Evolutionary conservation across 2,113 vertebrate genomes (phyloP).

Genomic region (Gadus chalcogrammus): DNA sequence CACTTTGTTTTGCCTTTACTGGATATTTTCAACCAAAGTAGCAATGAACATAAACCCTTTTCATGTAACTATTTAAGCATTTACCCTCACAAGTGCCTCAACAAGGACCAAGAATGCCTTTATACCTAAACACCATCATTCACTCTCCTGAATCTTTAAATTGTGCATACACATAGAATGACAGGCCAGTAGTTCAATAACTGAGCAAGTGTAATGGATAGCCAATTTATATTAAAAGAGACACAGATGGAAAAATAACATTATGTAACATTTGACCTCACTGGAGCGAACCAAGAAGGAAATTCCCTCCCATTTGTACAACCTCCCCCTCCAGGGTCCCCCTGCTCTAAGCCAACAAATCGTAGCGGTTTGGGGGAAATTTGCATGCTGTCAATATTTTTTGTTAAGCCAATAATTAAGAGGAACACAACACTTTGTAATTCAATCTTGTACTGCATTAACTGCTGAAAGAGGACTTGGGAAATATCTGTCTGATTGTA

Average conservation of each 20-base stretch:
- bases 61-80: conserved; percentile 42
- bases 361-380: conserved; percentile 75
- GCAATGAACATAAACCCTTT: conserved; percentile 44
- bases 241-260: conserved; percentile 86
- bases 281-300: conserved; percentile 79
- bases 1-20: conserved; percentile 3
- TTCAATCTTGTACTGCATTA: conserved; percentile 44
- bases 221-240: conserved; percentile 83
- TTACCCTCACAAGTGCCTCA: conserved; percentile 34
- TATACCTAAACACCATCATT: conserved; percentile 68
- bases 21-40: conserved; percentile 2
- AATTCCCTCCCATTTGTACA: conserved; percentile 85
- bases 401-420: conserved; percentile 52
- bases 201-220: conserved; percentile 86
- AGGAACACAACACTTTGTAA: conserved; percentile 60
- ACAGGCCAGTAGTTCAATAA: conserved; percentile 82
- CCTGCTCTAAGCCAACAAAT: conserved; percentile 81
- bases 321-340: conserved; percentile 81
- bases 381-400: conserved; percentile 72
- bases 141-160: conserved; percentile 74
- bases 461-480: conserved; percentile 27
- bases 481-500: conserved; percentile 35
- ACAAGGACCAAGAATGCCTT: conserved; percentile 44
- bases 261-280: conserved; percentile 89
- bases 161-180: conserved; percentile 79